Base-by-base conservation (phyloP, 2,113 vertebrate species). In the Heloderma charlesbogerti region DNA sequence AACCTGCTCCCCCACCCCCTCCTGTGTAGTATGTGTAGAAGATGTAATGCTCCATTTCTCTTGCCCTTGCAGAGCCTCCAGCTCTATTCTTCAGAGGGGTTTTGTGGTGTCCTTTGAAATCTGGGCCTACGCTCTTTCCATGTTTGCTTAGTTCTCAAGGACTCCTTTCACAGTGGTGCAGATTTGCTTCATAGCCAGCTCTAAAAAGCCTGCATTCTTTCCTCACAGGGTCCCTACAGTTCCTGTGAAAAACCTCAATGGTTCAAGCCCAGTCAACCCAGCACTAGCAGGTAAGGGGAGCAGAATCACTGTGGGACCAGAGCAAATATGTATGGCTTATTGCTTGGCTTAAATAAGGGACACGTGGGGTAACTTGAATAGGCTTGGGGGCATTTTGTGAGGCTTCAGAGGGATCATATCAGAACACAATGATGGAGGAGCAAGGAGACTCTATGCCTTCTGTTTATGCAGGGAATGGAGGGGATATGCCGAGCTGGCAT, bases 201-300 rank as follows among this genome's bases (percentile, higher is more conserved):
- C 48, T 57, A 79, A 81, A 34, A 72, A 9, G 22, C 6, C 20
- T 48, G 4, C 92, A 25, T 86, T 90, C 78, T 88, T 93, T 92
- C 60, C 48, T 84, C 0, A 0, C 92, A 98, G 99, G 66, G 98
- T 99, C 67, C 99, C 98, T 67, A 99, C 98, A 0, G 98, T 99
- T 80, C 99, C 98, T 0, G 98, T 99, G 95, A 99, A 99, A 96
- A 99, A 99, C 95, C 98, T 99, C 29, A 99, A 98, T 1, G 98
- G 98, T 90, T 98, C 98, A 93, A 99, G 98, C 90, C 98, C 98
- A 0, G 98, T 99, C 78, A 98, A 98, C 88, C 99, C 98, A 1
- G 99, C 99, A 0, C 96, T 99, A 94, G 99, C 99, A 71, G 99
- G 99, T 99, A 96, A 97, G 95, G 34, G 87, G 22, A 22, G 34